These are phyloP conservation scores for Contarinia nasturtii DNA, from an alignment of 1,140 invertebrate genomes.

Conservation along the genomic window DNA sequence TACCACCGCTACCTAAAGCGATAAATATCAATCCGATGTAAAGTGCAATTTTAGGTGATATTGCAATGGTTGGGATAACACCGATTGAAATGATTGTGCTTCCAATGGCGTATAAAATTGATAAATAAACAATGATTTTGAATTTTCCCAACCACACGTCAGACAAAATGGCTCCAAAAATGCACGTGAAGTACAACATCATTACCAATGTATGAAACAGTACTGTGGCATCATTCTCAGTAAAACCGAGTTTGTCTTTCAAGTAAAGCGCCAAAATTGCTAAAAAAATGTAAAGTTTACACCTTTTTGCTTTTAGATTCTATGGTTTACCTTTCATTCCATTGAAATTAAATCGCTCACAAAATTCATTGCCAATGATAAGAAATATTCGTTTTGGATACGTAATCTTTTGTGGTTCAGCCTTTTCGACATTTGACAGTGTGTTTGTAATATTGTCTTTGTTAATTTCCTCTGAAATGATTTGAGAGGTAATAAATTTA, in stretches of 20 bases:
- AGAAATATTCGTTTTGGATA: constrained; percentile 61
- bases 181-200: too few relatives aligned
- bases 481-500: too few relatives aligned
- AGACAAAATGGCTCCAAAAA: constrained; percentile 42
- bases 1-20: constrained; percentile 54
- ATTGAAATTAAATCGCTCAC: constrained; percentile 70
- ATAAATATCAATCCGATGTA: constrained; percentile 30
- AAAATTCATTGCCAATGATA: constrained; percentile 69
- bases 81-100: constrained; percentile 38
- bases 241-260: too few relatives aligned
- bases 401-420: constrained; percentile 2
- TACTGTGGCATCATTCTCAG: too few relatives aligned
- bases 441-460: too few relatives aligned
- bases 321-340: constrained; percentile 71
- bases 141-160: constrained; percentile 77
- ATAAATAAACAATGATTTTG: constrained; percentile 51
- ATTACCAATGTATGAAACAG: too few relatives aligned
- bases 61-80: constrained; percentile 25
- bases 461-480: too few relatives aligned
- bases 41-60: not conserved
- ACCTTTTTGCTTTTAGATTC: too few relatives aligned
- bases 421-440: too few relatives aligned
- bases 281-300: too few relatives aligned
- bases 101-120: constrained; percentile 47
- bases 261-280: too few relatives aligned